Conservation (phyloP, 2,888 invertebrate genomes). For the Drosophila robusta region DNA sequence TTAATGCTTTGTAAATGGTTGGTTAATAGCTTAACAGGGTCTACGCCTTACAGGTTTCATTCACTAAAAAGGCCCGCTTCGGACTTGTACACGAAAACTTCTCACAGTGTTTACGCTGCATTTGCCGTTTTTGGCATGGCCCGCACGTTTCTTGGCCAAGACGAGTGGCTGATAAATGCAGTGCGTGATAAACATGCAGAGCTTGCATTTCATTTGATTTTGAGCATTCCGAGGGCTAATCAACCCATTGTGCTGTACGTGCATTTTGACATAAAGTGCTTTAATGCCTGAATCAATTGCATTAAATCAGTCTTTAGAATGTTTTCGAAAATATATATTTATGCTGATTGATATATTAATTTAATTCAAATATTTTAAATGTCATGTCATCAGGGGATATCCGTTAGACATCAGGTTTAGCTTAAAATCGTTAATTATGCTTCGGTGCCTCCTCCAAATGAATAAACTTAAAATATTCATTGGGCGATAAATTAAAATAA, state of each 20-base stretch:
- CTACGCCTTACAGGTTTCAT: slow-evolving; percentile 1
- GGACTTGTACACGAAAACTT: neutral
- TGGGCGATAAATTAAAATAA: slow-evolving; percentile 14
- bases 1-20: slow-evolving; percentile 45
- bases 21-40: slow-evolving; percentile 8
- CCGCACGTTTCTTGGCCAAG: slow-evolving; percentile 48
- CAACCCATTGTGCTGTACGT: slow-evolving; percentile 27
- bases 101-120: neutral
- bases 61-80: neutral
- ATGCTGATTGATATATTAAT: neutral
- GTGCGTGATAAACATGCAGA: slow-evolving; percentile 49
- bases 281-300: neutral
- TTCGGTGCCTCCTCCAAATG: slow-evolving; percentile 1
- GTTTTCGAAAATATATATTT: too few species aligned
- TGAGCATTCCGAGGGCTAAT: slow-evolving; percentile 17
- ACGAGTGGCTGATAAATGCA: slow-evolving; percentile 31
- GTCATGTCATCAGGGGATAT: neutral
- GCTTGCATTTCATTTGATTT: slow-evolving; percentile 36
- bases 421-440: slow-evolving; percentile 4
- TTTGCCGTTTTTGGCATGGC: slow-evolving; percentile 14
- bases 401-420: slow-evolving; percentile 4
- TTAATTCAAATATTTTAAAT: neutral
- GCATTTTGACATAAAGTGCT: slow-evolving; percentile 23
- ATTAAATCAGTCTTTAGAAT: neutral
- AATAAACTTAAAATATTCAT: slow-evolving; percentile 7